Conservation (phyloP, 2,888 invertebrate genomes). For the Polyploca ridens region DNA sequence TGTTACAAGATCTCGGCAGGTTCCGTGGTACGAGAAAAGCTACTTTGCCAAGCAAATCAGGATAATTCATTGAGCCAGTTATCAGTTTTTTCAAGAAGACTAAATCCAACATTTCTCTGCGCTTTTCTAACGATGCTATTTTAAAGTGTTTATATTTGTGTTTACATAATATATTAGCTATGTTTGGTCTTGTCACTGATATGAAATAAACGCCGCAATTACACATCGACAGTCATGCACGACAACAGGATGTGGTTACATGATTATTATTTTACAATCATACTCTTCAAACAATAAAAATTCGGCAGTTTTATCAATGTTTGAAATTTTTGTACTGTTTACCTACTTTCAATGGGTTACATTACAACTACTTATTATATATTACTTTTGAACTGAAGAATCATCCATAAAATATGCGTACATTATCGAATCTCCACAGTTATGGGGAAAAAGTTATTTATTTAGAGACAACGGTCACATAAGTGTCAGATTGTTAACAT, state of each 20-base stretch:
- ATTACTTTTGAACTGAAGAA: neutral
- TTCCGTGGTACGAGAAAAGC: no score
- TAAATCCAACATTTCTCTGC: no score
- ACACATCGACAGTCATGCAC: conserved; percentile 27
- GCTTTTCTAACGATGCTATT: no score
- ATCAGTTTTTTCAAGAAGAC: no score
- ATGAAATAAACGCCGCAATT: conserved; percentile 23
- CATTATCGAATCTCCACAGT: no score
- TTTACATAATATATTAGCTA: neutral
- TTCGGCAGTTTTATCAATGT: conserved; percentile 9
- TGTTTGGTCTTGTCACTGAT: conserved; percentile 9
- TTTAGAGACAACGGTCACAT: no score
- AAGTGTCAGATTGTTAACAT: no score
- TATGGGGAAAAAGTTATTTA: no score
- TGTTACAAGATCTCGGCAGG: no score
- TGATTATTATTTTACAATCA: conserved; percentile 25
- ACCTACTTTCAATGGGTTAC: neutral
- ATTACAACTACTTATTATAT: no score
- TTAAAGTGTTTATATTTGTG: neutral
- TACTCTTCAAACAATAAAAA: conserved; percentile 17
- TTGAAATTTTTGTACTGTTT: neutral
- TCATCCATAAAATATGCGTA: neutral
- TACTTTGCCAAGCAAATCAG: no score
- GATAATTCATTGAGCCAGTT: no score
- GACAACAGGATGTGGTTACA: conserved; percentile 36